Conservation (phyloP, 2,113 vertebrate genomes). For the Amphiprion ocellaris region DNA sequence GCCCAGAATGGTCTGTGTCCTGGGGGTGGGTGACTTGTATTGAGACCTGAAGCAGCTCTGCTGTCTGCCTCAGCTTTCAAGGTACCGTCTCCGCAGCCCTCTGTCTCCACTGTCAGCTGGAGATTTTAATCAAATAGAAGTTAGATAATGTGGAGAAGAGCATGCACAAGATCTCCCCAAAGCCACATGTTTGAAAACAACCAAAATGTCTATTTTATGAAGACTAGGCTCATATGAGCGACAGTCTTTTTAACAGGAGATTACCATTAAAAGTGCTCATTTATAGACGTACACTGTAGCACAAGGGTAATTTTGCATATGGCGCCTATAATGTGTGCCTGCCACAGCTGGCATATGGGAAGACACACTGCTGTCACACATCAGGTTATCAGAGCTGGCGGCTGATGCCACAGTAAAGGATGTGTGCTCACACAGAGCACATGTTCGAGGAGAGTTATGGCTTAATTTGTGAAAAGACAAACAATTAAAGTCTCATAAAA, state of each 20-base stretch:
- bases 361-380: conserved; percentile 50
- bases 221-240: background rate
- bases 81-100: conserved; percentile 74
- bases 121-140: conserved; percentile 84
- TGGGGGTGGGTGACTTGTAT: conserved; percentile 70
- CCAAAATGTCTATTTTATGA: conserved; percentile 11
- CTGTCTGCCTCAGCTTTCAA: conserved; percentile 76
- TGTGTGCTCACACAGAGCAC: conserved; percentile 67
- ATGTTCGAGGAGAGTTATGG: conserved; percentile 63
- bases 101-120: conserved; percentile 84
- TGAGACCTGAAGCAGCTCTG: conserved; percentile 62
- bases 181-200: background rate
- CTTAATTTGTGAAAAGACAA: conserved; percentile 62
- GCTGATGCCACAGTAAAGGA: conserved; percentile 49
- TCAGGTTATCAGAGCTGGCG: conserved; percentile 62
- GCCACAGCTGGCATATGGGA: conserved; percentile 72
- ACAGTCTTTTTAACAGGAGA: conserved; percentile 20
- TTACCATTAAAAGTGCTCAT: conserved; percentile 39
- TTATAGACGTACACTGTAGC: conserved; percentile 66
- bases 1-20: conserved; percentile 78
- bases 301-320: conserved; percentile 59
- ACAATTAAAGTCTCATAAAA: conserved; percentile 69
- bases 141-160: conserved; percentile 55
- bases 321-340: conserved; percentile 50
- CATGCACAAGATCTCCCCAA: conserved; percentile 24